A percentile compares a stretch with the other conserved stretches of the same genome.
Evolutionary conservation across 2,888 invertebrate genomes (phyloP).

Genomic region (Platycheirus albimanus): DNA sequence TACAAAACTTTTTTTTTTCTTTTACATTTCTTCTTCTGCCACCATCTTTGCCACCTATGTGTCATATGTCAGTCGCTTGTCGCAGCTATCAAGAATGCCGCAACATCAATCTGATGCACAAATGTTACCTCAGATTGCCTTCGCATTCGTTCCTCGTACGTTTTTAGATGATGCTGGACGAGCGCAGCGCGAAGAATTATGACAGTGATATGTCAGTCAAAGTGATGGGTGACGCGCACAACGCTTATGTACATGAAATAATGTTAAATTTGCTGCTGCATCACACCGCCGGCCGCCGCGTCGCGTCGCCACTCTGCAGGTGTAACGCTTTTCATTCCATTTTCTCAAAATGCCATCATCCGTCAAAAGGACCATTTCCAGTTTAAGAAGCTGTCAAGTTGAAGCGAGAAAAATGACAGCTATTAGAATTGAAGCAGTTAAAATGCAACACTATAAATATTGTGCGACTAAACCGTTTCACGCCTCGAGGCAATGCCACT

Average conservation of each 20-base stretch:
- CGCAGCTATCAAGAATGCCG: slow-evolving; percentile 65
- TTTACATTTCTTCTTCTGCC: not conserved
- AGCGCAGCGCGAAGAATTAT: slow-evolving; percentile 66
- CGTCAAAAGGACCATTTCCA: slow-evolving; percentile 47
- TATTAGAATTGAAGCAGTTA: slow-evolving; percentile 61
- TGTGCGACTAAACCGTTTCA: slow-evolving; percentile 42
- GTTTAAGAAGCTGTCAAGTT: slow-evolving; percentile 66
- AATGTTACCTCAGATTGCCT: slow-evolving; percentile 11
- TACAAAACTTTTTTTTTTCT: slow-evolving; percentile 26
- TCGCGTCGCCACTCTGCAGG: slow-evolving; percentile 41
- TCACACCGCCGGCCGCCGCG: slow-evolving; percentile 18
- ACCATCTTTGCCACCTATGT: slow-evolving; percentile 52
- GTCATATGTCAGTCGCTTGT: slow-evolving; percentile 70
- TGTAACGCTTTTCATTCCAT: slow-evolving; percentile 57
- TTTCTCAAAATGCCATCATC: slow-evolving; percentile 62
- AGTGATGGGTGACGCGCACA: slow-evolving; percentile 64
- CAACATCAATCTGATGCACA: slow-evolving; percentile 51
- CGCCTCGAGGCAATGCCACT: slow-evolving; percentile 24
- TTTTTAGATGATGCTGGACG: slow-evolving; percentile 34
- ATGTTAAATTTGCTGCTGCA: slow-evolving; percentile 48
- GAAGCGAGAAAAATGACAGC: slow-evolving; percentile 69
- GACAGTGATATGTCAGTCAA: slow-evolving; percentile 72
- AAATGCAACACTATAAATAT: slow-evolving; percentile 24
- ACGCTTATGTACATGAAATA: slow-evolving; percentile 22
- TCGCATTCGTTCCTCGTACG: too few relatives aligned